Evolutionary conservation across 2,888 invertebrate species (phyloP).

Genomic region (Pheosia tremula): DNA sequence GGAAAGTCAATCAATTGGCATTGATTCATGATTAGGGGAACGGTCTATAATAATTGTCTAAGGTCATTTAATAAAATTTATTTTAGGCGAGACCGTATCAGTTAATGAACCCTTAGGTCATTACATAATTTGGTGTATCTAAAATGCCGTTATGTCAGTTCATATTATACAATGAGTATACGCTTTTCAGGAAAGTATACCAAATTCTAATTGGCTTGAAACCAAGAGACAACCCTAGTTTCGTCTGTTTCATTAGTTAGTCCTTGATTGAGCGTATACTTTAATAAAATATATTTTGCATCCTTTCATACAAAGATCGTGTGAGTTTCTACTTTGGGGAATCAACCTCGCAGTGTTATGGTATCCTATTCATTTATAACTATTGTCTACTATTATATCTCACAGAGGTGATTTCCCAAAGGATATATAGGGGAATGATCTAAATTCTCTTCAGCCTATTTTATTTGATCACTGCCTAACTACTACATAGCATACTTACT

Average conservation of each 20-base stretch:
- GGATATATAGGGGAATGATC: neutral
- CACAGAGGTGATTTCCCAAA: neutral
- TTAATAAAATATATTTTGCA: neutral
- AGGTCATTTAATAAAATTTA: too few species aligned
- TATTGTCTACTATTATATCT: neutral
- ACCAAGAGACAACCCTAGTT: neutral
- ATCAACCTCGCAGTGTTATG: neutral
- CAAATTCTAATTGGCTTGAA: neutral
- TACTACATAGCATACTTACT: too few species aligned
- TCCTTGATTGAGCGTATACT: constrained; percentile 11
- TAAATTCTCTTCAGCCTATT: too few species aligned
- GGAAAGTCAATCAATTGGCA: too few species aligned
- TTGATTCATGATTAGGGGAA: too few species aligned
- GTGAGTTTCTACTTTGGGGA: neutral
- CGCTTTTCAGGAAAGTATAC: neutral
- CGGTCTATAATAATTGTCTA: too few species aligned
- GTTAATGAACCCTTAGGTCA: too few species aligned
- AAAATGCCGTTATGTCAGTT: too few species aligned
- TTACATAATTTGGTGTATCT: too few species aligned
- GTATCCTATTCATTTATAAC: neutral
- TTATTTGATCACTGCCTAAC: too few species aligned
- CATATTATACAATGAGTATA: neutral
- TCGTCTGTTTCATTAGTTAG: constrained; percentile 9
- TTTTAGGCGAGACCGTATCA: too few species aligned
- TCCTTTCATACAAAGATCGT: neutral